Evolutionary conservation across 2,888 invertebrate species (phyloP), one percentile per base, ranked within the genome.

Genomic region (Nesidiocoris tenuis): DNA sequence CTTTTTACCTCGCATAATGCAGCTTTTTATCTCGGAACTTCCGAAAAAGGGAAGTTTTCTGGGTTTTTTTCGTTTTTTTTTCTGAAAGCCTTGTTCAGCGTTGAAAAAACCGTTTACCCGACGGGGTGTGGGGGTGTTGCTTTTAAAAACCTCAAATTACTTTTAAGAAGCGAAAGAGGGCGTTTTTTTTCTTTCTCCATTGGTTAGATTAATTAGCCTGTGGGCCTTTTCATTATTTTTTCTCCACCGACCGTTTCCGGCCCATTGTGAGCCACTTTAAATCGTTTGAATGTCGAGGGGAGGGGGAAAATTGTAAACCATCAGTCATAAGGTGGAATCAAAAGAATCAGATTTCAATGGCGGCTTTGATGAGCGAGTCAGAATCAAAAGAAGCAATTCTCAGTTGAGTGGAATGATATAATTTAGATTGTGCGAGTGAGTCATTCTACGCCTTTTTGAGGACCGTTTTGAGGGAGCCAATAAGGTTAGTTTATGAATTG

Each of bases 121-220:
- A 17, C 3, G 24, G 59, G 25, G 21, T 56, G 23, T 16, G 61
- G 61, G 59, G 71, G 71, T 61, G 71, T 71, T 61, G 71, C 71
- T 71, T 61, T 71, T 25, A 71, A 71, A 61, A 71, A 61, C 71
- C 71, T 71, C 61, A 61, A 71, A 71, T 71, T 71, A 71, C 61
- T 71, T 71, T 61, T 61, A 61, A 71, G 25, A 21, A 25, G 71
- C 16, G 61, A 25, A 19, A 39, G 61, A 7, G 55, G 21, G 66
- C 5, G 7, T 59, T 25, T 61, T 25, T 25, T 71, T 59, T n/a
- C n/a, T 19, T 59, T 59, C n/a, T 59, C 19, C 19, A n/a, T 71
- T 12, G 70, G 61, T 71, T 61, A 71, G 71, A 71, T 71, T 71
- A 71, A 71, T 61, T 61, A 61, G 61, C 25, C 65, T 17, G 61